A percentile compares a stretch with the other conserved stretches of the same genome.
These are phyloP conservation scores for Sitophilus oryzae DNA, from an alignment of 1,140 invertebrate species.

Conservation along the genomic window DNA sequence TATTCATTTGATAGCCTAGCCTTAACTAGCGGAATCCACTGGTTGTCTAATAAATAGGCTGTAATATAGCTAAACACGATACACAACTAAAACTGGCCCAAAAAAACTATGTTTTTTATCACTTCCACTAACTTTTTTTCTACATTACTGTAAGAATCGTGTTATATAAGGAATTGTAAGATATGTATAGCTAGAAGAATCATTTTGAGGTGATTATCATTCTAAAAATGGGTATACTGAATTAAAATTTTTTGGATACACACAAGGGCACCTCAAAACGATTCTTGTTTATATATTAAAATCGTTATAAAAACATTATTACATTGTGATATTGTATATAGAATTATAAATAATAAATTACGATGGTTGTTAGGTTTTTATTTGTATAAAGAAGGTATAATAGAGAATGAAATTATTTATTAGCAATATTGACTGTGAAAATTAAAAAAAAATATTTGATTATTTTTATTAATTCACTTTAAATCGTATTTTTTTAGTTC, in stretches of 20 bases:
- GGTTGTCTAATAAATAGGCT: no score
- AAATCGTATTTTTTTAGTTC: no score
- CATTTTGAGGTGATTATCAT: neutral
- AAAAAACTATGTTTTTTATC: no score
- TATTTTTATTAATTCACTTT: no score
- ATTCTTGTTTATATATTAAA: no score
- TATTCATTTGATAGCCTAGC: no score
- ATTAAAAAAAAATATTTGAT: conserved; percentile 7
- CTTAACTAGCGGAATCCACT: no score
- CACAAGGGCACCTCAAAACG: no score
- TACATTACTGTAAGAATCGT: neutral
- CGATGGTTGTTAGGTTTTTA: conserved; percentile 22
- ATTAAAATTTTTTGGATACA: no score
- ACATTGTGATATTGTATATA: conserved; percentile 27
- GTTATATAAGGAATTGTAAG: conserved; percentile 9
- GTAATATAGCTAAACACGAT: no score
- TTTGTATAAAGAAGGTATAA: conserved; percentile 2
- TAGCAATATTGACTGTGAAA: conserved; percentile 27
- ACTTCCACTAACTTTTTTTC: neutral
- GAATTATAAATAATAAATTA: conserved; percentile 4
- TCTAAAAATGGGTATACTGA: no score
- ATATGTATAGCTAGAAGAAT: conserved; percentile 1
- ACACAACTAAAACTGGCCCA: no score
- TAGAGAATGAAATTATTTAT: conserved; percentile 19
- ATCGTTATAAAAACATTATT: conserved; percentile 12